A percentile compares a stretch with the other conserved stretches of the same genome.
phyloP scores from a whole-genome alignment of 2,888 invertebrate species.

The Cheilosia soror region DNA sequence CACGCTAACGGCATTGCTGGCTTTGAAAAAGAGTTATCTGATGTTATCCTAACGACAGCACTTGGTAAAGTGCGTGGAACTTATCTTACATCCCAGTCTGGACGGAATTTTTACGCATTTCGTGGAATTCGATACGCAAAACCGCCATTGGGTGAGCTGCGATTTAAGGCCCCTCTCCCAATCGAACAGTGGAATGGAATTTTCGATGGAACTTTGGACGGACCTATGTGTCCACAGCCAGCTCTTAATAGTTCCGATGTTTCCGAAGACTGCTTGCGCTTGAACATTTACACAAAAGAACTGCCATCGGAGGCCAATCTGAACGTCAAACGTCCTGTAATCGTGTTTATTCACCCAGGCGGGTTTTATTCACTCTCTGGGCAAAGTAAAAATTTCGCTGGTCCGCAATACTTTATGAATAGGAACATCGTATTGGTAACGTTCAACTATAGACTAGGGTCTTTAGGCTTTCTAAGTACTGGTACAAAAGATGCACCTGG shows the following conservation, averaged over 20 bases:
- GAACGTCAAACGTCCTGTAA: slow-evolving; percentile 85
- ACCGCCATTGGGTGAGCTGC: slow-evolving; percentile 80
- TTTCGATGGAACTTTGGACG: slow-evolving; percentile 86
- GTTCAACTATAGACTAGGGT: slow-evolving; percentile 86
- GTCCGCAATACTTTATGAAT: slow-evolving; percentile 87
- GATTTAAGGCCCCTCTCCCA: slow-evolving; percentile 84
- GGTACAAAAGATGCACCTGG: slow-evolving; percentile 88
- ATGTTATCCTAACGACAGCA: slow-evolving; percentile 81
- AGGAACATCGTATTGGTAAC: slow-evolving; percentile 87
- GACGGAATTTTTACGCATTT: slow-evolving; percentile 82
- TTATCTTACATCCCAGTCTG: slow-evolving; percentile 80
- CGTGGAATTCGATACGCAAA: slow-evolving; percentile 83
- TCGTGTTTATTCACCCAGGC: slow-evolving; percentile 89
- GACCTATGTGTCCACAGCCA: slow-evolving; percentile 85
- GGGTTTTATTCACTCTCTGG: slow-evolving; percentile 87
- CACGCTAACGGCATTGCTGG: slow-evolving; percentile 71
- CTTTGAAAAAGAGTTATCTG: slow-evolving; percentile 81
- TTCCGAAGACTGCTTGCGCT: slow-evolving; percentile 86
- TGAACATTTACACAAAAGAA: slow-evolving; percentile 85
- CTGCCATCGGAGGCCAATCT: slow-evolving; percentile 79
- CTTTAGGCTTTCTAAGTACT: slow-evolving; percentile 86
- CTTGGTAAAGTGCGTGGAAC: slow-evolving; percentile 83
- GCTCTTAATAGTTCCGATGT: slow-evolving; percentile 80
- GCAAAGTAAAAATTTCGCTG: slow-evolving; percentile 85
- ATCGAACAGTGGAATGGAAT: slow-evolving; percentile 84